A percentile compares a stretch with the other conserved stretches of the same genome.
These are phyloP conservation scores for Drosophila kurseongensis DNA, from an alignment of 1,140 invertebrate species.

Conservation along the genomic window DNA sequence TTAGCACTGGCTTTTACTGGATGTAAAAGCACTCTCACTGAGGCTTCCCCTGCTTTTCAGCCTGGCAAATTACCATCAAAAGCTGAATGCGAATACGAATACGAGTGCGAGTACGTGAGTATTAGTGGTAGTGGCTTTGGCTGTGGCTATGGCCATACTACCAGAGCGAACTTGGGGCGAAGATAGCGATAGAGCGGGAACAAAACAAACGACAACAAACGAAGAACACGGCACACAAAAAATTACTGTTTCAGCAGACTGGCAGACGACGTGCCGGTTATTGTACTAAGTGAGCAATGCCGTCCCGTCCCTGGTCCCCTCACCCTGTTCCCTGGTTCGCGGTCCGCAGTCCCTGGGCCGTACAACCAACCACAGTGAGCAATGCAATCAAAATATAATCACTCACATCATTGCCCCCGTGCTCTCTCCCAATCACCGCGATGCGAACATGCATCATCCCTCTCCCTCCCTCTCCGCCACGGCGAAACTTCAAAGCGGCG, in stretches of 20 bases:
- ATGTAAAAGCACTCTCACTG: constrained; percentile 77
- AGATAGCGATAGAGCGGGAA: constrained; percentile 81
- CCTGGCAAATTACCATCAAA: constrained; percentile 80
- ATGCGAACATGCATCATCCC: constrained; percentile 81
- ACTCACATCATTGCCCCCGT: constrained; percentile 83
- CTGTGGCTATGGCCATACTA: background rate
- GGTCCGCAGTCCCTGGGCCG: background rate
- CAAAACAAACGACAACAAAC: constrained; percentile 76
- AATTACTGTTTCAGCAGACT: constrained; percentile 82
- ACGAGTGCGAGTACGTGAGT: constrained; percentile 3
- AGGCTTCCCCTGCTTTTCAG: constrained; percentile 53
- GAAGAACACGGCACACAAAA: constrained; percentile 73
- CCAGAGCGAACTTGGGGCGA: constrained; percentile 65
- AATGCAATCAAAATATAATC: constrained; percentile 84
- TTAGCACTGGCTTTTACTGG: constrained; percentile 31
- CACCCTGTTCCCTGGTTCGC: background rate
- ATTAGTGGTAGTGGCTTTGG: constrained; percentile 48
- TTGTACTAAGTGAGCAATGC: constrained; percentile 83
- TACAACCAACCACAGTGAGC: constrained; percentile 83
- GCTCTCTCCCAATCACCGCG: constrained; percentile 81
- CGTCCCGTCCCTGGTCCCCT: constrained; percentile 13
- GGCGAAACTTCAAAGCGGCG: constrained; percentile 76
- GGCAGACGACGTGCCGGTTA: constrained; percentile 79
- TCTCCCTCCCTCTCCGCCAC: constrained; percentile 49
- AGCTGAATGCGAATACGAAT: constrained; percentile 73